Evolutionary conservation across 2,113 vertebrate genomes (phyloP).

Genomic region (Vulpes lagopus): DNA sequence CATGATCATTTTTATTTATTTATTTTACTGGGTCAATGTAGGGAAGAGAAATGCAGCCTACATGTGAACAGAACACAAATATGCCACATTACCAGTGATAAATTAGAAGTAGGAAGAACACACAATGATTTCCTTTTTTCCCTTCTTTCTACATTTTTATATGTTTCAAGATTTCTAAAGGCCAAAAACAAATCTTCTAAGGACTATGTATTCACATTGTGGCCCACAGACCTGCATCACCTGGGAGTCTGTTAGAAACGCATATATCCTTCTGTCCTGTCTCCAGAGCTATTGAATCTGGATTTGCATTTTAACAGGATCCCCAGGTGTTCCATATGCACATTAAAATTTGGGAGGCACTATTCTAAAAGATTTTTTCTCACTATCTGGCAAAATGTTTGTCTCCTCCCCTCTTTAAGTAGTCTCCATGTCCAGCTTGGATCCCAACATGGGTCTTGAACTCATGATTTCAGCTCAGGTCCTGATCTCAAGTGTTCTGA

Average conservation of each 20-base stretch:
- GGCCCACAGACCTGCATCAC: not conserved
- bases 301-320: not conserved
- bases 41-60: not conserved
- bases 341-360: not conserved
- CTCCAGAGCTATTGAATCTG: not conserved
- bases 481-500: not conserved
- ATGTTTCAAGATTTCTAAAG: not conserved
- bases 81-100: too few species aligned
- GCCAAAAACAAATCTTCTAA: not conserved
- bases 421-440: not conserved
- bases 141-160: not conserved
- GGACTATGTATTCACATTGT: not conserved
- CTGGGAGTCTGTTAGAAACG: not conserved
- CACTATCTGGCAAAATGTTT: not conserved
- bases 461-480: not conserved
- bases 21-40: not conserved
- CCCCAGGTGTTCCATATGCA: not conserved
- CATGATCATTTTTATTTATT: too few species aligned
- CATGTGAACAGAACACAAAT: not conserved
- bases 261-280: accelerated
- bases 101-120: not conserved
- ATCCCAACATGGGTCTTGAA: not conserved
- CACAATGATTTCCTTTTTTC: not conserved
- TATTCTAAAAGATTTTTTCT: not conserved
- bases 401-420: not conserved